phyloP scores from a whole-genome alignment of 2,797 vertebrate genomes.

The Jordanella pulchra region DNA sequence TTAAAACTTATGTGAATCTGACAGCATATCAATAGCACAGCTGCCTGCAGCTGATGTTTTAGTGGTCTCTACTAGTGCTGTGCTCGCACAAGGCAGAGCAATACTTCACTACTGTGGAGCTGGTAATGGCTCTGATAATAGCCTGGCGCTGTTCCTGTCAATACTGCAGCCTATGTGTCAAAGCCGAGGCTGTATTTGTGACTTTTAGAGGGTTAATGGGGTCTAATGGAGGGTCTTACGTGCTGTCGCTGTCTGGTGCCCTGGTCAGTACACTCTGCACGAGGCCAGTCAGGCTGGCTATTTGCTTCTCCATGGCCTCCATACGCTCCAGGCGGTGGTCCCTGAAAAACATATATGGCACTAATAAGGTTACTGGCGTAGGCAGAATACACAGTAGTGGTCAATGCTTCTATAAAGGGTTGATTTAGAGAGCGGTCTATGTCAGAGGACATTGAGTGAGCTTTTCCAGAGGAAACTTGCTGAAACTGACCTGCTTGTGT shows the following conservation, averaged over 20 bases:
- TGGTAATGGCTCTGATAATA: conserved; percentile 64
- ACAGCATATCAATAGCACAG: conserved; percentile 46
- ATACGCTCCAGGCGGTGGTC: conserved; percentile 88
- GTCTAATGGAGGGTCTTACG: conserved; percentile 76
- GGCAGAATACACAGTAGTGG: neutral
- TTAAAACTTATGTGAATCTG: conserved; percentile 33
- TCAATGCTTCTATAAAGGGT: neutral
- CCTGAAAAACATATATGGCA: conserved; percentile 30
- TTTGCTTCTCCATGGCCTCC: conserved; percentile 99
- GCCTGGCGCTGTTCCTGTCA: conserved; percentile 43
- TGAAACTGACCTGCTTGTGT: conserved; percentile 85
- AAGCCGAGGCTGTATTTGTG: conserved; percentile 35
- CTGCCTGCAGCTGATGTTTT: conserved; percentile 35
- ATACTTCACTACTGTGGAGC: conserved; percentile 44
- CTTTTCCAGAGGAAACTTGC: neutral
- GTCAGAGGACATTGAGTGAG: neutral
- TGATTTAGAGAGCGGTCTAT: neutral
- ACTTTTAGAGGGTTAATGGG: conserved; percentile 43
- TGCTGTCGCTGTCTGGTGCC: conserved; percentile 91
- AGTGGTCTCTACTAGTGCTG: conserved; percentile 33
- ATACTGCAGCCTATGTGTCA: conserved; percentile 49
- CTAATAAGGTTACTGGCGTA: neutral
- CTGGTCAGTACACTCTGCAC: conserved; percentile 96
- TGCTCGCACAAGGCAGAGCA: conserved; percentile 47
- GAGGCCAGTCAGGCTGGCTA: conserved; percentile 95